Conservation (phyloP, 2,888 invertebrate genomes). For the Eremobia ochroleuca region DNA sequence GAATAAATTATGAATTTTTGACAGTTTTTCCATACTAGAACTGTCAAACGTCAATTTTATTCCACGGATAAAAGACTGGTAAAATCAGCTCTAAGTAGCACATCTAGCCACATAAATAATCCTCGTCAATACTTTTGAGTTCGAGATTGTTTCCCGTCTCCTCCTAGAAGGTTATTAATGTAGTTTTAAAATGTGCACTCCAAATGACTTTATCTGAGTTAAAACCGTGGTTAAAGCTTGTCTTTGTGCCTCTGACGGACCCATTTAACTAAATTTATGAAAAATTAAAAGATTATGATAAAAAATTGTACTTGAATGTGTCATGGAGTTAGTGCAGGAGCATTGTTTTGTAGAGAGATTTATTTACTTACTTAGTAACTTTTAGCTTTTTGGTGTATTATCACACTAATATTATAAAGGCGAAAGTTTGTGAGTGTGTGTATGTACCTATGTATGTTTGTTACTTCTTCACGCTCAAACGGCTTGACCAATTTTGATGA, state of each 20-base stretch:
- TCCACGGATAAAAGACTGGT: no score
- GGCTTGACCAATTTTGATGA: no score
- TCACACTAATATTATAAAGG: no score
- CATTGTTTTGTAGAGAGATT: slow-evolving; percentile 19
- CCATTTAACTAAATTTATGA: slow-evolving; percentile 81
- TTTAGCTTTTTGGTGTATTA: not conserved
- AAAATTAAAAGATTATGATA: slow-evolving; percentile 67
- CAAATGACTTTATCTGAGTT: slow-evolving; percentile 85
- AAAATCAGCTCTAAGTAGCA: no score
- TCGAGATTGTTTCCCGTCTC: slow-evolving; percentile 76
- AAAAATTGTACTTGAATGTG: slow-evolving; percentile 43
- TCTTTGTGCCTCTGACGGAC: slow-evolving; percentile 83
- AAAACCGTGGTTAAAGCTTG: slow-evolving; percentile 82
- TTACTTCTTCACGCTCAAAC: no score
- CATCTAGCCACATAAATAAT: slow-evolving; percentile 63
- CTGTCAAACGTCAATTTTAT: no score
- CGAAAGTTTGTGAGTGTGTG: no score
- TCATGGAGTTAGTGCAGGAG: slow-evolving; percentile 45
- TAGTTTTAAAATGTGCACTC: slow-evolving; percentile 88
- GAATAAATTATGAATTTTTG: no score
- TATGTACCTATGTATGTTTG: no score
- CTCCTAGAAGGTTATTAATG: slow-evolving; percentile 85
- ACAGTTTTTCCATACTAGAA: no score
- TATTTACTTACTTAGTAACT: not conserved
- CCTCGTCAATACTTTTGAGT: slow-evolving; percentile 77